Base-by-base conservation (phyloP, 2,888 invertebrate genomes). In the Amphipoea lucens region DNA sequence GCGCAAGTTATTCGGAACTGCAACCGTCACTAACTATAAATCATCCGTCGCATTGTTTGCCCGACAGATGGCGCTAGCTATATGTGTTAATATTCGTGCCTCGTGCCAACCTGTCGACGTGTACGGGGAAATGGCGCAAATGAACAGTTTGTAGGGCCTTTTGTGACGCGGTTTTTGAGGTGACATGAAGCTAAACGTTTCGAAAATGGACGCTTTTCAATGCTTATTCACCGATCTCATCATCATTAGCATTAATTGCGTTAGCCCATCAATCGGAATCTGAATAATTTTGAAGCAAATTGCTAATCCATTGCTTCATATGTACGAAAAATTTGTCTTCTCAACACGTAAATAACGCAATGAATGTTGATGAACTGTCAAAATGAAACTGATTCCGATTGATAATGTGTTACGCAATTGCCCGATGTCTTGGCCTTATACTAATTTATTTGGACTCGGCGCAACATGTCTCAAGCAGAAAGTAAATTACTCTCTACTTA, bases 1-100 rank as follows among this genome's bases (percentile, higher is more conserved):
- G 76, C 76, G 69, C 73, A 76, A 85, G 82, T 88, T 87, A 88
- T 88, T 87, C 60, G 65, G 20, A 68, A 80, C 81, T 81, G 83
- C 78, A 85, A 79, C 60, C 70, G 67, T 83, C 73, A 80, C 81
- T 45, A 78, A 74, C 69, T 82, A 85, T 90, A 90, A 90, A 92
- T 92, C 90, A 91, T 87, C 74, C 63, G 69, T 83, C 81, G 85
- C 88, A 87, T 89, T 90, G 90, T 92, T 90, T 91, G 84, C 86
- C 74, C 78, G 85, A 83, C 82, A 87, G 88, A 86, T 86, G 87
- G 86, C 82, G 74, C 65, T 84, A 62, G 83, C 70, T 79, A 68
- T 84, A 76, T 62, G 86, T 87, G 87, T 91, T 90, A 90, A 91
- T 91, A 92, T 92, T 90, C 90, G 81, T 76, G 73, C 45, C 88